Evolutionary conservation across 1,140 invertebrate species (phyloP).

Genomic region (Probaryconus sp.): DNA sequence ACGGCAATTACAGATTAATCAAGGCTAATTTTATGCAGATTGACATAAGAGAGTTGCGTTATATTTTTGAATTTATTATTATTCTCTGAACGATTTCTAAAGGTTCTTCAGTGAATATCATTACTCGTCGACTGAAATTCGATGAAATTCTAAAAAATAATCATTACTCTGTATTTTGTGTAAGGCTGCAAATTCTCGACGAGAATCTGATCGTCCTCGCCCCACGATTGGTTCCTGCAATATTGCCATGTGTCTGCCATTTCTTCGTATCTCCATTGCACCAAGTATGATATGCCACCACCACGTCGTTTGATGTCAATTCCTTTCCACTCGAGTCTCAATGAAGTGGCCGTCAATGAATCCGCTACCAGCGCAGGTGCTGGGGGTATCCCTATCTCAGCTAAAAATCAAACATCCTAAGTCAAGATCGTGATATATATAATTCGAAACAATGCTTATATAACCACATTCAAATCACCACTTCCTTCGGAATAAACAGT

Average conservation of each 20-base stretch:
- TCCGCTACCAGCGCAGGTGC: slow-evolving; percentile 87
- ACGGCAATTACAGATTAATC: slow-evolving; percentile 6
- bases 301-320: slow-evolving; percentile 73
- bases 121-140: not conserved
- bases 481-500: not conserved
- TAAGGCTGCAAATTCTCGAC: slow-evolving; percentile 90
- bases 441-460: slow-evolving; percentile 4
- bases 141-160: slow-evolving; percentile 16
- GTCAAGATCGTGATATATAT: slow-evolving; percentile 22
- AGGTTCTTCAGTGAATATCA: not conserved
- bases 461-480: not conserved
- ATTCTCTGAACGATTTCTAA: no score
- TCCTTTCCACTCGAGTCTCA: slow-evolving; percentile 89
- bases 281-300: slow-evolving; percentile 80
- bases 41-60: slow-evolving; percentile 4
- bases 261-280: slow-evolving; percentile 87
- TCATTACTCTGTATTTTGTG: slow-evolving; percentile 91
- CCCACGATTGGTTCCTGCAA: slow-evolving; percentile 84
- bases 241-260: slow-evolving; percentile 85
- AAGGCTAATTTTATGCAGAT: slow-evolving; percentile 35
- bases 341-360: slow-evolving; percentile 84
- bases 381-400: slow-evolving; percentile 83
- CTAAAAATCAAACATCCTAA: slow-evolving; percentile 71
- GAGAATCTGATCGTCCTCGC: slow-evolving; percentile 81
- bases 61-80: slow-evolving; percentile 9